Evolutionary conservation across 2,888 invertebrate species (phyloP).

Genomic region (Hybos culiciformis): DNA sequence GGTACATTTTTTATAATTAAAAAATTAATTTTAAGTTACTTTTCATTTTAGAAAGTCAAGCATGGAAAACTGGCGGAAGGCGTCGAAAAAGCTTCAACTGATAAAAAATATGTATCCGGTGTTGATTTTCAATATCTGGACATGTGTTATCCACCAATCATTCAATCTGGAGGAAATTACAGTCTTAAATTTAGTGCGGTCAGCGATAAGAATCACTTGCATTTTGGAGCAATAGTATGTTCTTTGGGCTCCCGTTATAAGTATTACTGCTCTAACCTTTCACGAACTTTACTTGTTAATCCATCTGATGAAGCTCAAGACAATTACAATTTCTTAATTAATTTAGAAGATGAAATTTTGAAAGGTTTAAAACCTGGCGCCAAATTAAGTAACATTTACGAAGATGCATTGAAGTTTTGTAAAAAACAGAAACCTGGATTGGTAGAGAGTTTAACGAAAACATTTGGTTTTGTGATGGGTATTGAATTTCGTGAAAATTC

Average conservation of each 20-base stretch:
- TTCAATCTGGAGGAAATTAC: conserved; percentile 98
- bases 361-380: conserved; percentile 69
- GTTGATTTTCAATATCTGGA: conserved; percentile 83
- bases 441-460: conserved; percentile 82
- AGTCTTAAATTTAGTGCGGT: conserved; percentile 91
- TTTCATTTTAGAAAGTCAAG: conserved; percentile 69
- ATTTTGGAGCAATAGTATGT: conserved; percentile 93
- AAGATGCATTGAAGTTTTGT: conserved; percentile 63
- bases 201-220: conserved; percentile 85
- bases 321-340: conserved; percentile 83
- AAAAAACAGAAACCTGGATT: conserved; percentile 77
- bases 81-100: conserved; percentile 83
- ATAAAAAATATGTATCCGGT: conserved; percentile 88
- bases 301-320: conserved; percentile 67
- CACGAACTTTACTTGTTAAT: conserved; percentile 90
- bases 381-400: conserved; percentile 77
- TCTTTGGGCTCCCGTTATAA: conserved; percentile 91
- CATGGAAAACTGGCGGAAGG: conserved; percentile 91
- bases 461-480: conserved; percentile 95
- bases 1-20: not conserved
- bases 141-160: conserved; percentile 97
- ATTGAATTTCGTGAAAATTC: conserved; percentile 96
- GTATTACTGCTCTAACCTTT: conserved; percentile 95
- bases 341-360: conserved; percentile 79
- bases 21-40: conserved; percentile 8